Percentiles rank a stretch among this genome's conserved stretches.
Conservation (phyloP, 2,888 invertebrate genomes). For the Bellardia pandia region DNA sequence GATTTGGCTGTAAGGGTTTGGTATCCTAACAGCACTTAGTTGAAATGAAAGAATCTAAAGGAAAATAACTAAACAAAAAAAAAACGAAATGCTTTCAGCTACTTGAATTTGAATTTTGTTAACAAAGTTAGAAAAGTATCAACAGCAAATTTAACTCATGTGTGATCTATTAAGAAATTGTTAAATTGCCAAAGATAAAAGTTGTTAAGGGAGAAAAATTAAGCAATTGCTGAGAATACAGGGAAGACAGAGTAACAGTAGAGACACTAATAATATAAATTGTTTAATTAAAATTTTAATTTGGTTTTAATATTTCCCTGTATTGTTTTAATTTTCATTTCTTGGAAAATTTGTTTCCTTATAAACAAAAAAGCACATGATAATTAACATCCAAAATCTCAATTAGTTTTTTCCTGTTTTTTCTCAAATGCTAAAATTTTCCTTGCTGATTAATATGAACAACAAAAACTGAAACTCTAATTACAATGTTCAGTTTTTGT, state of each 20-base stretch:
- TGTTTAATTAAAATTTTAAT: too few relatives aligned
- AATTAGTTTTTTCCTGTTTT: slow-evolving; percentile 27
- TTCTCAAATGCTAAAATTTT: slow-evolving; percentile 6
- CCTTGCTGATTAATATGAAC: neutral
- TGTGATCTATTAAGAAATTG: neutral
- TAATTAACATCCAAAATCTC: slow-evolving; percentile 32
- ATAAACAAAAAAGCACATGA: neutral
- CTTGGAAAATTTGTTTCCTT: neutral
- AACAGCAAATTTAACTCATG: too few relatives aligned
- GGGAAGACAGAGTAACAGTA: too few relatives aligned
- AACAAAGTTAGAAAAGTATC: neutral
- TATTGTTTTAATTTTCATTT: neutral
- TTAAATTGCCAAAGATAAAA: slow-evolving; percentile 16
- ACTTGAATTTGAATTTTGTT: slow-evolving; percentile 14
- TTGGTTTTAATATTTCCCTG: neutral
- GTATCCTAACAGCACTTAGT: slow-evolving; percentile 14
- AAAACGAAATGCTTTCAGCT: slow-evolving; percentile 14
- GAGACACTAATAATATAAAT: too few relatives aligned
- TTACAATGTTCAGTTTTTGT: slow-evolving; percentile 35
- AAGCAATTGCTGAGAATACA: too few relatives aligned
- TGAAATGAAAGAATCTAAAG: neutral
- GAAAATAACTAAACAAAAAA: neutral
- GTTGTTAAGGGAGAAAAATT: too few relatives aligned
- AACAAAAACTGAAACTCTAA: slow-evolving; percentile 31
- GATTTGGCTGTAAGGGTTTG: slow-evolving; percentile 36